phyloP scores from a whole-genome alignment of 2,797 vertebrate species.

The Cuculus canorus region DNA sequence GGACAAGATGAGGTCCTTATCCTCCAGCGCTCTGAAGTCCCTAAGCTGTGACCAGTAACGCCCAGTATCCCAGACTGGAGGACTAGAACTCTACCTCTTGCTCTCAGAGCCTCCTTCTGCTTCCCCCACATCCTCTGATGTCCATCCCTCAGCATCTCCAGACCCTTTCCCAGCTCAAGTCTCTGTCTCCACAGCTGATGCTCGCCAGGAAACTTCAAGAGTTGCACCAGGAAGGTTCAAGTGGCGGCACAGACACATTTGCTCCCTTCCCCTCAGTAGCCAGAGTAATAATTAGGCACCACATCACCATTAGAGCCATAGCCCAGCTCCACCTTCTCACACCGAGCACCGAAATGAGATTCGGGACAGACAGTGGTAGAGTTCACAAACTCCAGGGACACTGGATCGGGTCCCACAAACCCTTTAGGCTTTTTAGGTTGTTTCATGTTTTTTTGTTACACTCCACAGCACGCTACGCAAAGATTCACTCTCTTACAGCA shows the following conservation, averaged over 20 bases:
- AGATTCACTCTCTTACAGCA: conserved; percentile 10
- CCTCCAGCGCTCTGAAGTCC: background rate
- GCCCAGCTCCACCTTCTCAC: background rate
- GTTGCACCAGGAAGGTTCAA: background rate
- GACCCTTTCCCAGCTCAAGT: background rate
- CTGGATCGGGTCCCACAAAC: background rate
- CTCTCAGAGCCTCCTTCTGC: background rate
- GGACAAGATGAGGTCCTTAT: background rate
- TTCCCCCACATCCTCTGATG: background rate
- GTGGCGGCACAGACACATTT: background rate
- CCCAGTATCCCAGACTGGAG: background rate
- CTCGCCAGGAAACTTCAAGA: background rate
- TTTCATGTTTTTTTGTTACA: background rate
- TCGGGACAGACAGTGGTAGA: background rate
- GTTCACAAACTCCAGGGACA: background rate
- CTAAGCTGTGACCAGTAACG: background rate
- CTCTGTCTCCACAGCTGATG: background rate
- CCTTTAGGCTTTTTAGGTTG: background rate
- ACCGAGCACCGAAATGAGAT: background rate
- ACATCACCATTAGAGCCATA: background rate
- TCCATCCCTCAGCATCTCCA: background rate
- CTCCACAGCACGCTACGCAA: background rate
- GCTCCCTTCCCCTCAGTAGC: background rate
- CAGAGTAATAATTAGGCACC: background rate
- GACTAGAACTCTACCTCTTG: background rate